A percentile compares a stretch with the other conserved stretches of the same genome.
Conservation (phyloP, 2,113 vertebrate species). For the Hippocampus barbouri region DNA sequence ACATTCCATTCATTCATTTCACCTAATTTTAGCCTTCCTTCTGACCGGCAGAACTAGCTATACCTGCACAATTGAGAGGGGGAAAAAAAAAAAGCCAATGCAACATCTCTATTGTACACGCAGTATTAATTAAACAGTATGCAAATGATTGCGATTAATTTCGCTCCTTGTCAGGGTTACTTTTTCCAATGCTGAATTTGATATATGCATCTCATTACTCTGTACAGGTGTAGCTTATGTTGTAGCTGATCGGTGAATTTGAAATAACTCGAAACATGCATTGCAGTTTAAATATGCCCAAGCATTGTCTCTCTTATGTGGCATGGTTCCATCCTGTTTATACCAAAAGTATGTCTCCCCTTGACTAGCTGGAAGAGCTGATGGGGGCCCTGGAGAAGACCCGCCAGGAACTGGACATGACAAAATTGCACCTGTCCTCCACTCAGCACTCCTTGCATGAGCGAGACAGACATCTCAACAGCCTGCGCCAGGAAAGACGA, state of each 20-base stretch:
- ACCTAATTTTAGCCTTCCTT: background rate
- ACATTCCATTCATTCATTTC: slow-evolving; percentile 34
- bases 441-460: slow-evolving; percentile 91
- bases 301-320: background rate
- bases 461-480: slow-evolving; percentile 85
- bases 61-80: background rate
- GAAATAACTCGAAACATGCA: background rate
- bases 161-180: too few species aligned
- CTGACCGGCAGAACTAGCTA: background rate
- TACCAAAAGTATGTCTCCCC: slow-evolving; percentile 4
- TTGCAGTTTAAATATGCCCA: background rate
- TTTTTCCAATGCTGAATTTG: background rate
- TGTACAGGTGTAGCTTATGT: background rate
- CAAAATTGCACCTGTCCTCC: slow-evolving; percentile 86
- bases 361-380: slow-evolving; percentile 85
- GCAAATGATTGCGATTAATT: background rate
- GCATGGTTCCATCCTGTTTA: background rate
- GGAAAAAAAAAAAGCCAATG: background rate
- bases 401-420: slow-evolving; percentile 88
- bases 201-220: background rate
- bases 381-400: slow-evolving; percentile 90
- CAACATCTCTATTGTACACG: too few species aligned
- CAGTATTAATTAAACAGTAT: background rate
- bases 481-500: slow-evolving; percentile 82
- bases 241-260: background rate